Conservation (phyloP, 2,113 vertebrate genomes). For the Marcusenius ussheri region DNA sequence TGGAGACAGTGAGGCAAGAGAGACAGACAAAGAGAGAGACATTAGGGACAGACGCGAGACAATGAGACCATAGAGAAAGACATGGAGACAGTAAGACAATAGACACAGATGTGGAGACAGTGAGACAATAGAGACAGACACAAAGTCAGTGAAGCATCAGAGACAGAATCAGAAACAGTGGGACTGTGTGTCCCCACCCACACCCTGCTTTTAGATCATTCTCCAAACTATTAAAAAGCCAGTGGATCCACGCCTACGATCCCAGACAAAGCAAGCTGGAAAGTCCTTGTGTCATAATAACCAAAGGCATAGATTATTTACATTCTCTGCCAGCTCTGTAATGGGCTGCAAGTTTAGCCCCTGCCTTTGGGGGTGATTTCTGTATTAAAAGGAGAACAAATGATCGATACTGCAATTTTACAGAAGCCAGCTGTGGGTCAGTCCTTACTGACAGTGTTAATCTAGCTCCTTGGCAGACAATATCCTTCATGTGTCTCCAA, state of each 20-base stretch:
- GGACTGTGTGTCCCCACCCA: background rate
- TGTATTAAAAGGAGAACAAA: background rate
- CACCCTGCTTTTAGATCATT: background rate
- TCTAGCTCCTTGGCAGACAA: background rate
- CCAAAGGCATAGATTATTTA: background rate
- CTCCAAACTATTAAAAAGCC: background rate
- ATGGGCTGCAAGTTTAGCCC: background rate
- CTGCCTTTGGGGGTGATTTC: background rate
- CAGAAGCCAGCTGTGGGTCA: background rate
- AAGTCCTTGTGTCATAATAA: background rate
- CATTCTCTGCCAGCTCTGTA: background rate
- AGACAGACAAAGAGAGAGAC: background rate
- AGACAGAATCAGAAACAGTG: background rate
- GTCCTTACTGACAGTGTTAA: background rate
- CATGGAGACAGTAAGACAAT: background rate
- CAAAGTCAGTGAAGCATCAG: background rate
- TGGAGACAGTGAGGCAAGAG: background rate
- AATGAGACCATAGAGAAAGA: background rate
- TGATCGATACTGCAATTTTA: background rate
- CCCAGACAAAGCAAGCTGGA: background rate
- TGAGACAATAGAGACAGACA: background rate
- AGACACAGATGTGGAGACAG: too few relatives aligned
- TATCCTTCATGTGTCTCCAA: background rate
- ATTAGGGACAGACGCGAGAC: background rate
- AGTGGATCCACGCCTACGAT: background rate